A percentile compares a stretch with the other conserved stretches of the same genome.
phyloP scores from a whole-genome alignment of 2,888 invertebrate genomes.

The Heteromyza rotundicornis region DNA sequence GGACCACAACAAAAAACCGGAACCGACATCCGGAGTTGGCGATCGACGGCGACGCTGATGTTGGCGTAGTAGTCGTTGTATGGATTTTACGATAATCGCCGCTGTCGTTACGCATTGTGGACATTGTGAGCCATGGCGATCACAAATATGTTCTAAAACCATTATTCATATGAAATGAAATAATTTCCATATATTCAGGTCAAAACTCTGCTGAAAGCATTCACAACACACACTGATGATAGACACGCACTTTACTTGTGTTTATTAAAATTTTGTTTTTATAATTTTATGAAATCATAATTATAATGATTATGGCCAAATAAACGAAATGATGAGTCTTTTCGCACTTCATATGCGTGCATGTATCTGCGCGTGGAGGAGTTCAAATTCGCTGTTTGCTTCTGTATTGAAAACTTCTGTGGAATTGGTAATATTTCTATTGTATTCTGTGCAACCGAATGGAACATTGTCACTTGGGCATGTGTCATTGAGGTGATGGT shows the following conservation, averaged over 20 bases:
- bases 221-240: background rate
- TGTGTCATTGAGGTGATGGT: no score
- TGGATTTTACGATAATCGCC: conserved; percentile 41
- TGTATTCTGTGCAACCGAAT: no score
- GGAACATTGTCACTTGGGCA: no score
- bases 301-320: background rate
- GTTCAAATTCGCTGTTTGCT: no score
- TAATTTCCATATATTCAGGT: conserved; percentile 29
- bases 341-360: no score
- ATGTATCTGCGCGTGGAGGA: no score
- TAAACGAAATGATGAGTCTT: background rate
- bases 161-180: conserved; percentile 7
- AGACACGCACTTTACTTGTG: background rate
- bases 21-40: conserved; percentile 56
- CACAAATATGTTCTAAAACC: background rate
- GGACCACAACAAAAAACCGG: conserved; percentile 58
- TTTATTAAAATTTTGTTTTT: conserved; percentile 5
- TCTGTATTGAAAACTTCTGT: no score
- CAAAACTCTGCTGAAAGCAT: conserved; percentile 6
- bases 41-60: conserved; percentile 36
- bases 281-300: background rate
- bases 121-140: conserved; percentile 36
- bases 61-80: no score
- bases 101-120: conserved; percentile 52
- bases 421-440: no score